phyloP scores from a whole-genome alignment of 2,888 invertebrate species.

The Sinohyriopsis cumingii region DNA sequence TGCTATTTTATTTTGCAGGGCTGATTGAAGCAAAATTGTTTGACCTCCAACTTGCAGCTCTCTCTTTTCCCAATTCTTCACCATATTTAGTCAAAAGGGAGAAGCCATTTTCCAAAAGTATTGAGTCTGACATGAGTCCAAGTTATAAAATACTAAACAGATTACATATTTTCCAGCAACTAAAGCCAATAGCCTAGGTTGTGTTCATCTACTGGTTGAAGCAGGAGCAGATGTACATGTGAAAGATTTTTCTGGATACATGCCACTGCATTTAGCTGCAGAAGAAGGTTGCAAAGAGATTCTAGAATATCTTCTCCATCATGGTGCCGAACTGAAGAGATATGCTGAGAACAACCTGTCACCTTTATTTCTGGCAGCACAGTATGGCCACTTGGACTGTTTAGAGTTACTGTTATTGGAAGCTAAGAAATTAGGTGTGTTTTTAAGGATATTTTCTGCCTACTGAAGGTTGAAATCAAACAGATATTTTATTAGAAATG shows the following conservation, averaged over 20 bases:
- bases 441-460: not conserved
- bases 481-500: too few species aligned
- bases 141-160: not conserved
- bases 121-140: too few species aligned
- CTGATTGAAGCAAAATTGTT: too few species aligned
- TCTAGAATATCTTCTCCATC: conserved; percentile 42
- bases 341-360: conserved; percentile 61
- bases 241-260: conserved; percentile 57
- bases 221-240: conserved; percentile 57
- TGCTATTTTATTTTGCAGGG: too few species aligned
- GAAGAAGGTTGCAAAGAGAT: conserved; percentile 44
- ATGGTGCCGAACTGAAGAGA: conserved; percentile 53
- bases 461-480: not conserved
- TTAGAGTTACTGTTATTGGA: conserved; percentile 58
- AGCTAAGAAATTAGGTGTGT: conserved; percentile 46
- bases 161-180: conserved; percentile 45
- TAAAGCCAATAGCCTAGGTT: conserved; percentile 38
- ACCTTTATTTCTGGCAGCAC: conserved; percentile 69
- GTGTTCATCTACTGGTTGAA: conserved; percentile 52
- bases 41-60: too few species aligned
- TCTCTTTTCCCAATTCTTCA: too few species aligned
- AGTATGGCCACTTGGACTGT: conserved; percentile 62
- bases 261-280: conserved; percentile 61
- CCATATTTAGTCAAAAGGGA: too few species aligned
- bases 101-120: too few species aligned